Evolutionary conservation across 2,797 vertebrate genomes (phyloP).

Genomic region (Vipera latastei): DNA sequence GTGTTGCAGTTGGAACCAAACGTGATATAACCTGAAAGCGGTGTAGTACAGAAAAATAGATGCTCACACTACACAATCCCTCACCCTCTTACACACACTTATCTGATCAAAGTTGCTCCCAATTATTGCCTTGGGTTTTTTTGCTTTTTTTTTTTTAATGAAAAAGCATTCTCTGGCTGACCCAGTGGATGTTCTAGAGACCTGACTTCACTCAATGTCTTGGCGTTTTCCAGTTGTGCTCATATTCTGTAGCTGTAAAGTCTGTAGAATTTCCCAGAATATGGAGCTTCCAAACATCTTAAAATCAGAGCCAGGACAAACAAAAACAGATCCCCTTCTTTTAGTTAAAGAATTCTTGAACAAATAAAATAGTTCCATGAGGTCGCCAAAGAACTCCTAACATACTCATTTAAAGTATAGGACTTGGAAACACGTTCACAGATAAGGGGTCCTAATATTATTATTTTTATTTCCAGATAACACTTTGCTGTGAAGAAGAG

Average conservation of each 20-base stretch:
- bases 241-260: slow-evolving; percentile 21
- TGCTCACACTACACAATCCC: background rate
- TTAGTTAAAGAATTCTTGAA: background rate
- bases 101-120: slow-evolving; percentile 20
- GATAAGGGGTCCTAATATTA: background rate
- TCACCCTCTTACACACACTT: background rate
- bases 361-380: background rate
- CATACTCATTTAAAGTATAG: background rate
- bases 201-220: slow-evolving; percentile 52
- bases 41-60: background rate
- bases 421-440: background rate
- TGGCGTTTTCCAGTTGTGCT: slow-evolving; percentile 27
- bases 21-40: background rate
- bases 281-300: background rate
- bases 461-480: background rate
- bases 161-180: slow-evolving; percentile 42
- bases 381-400: background rate
- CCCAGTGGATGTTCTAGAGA: slow-evolving; percentile 11
- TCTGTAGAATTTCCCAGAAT: slow-evolving; percentile 8
- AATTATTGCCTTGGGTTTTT: slow-evolving; percentile 13
- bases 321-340: background rate
- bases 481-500: background rate
- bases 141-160: slow-evolving; percentile 24
- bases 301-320: background rate
- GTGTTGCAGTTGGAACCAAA: background rate